Conservation (phyloP, 2,113 vertebrate genomes). For the Cathartes aura region DNA sequence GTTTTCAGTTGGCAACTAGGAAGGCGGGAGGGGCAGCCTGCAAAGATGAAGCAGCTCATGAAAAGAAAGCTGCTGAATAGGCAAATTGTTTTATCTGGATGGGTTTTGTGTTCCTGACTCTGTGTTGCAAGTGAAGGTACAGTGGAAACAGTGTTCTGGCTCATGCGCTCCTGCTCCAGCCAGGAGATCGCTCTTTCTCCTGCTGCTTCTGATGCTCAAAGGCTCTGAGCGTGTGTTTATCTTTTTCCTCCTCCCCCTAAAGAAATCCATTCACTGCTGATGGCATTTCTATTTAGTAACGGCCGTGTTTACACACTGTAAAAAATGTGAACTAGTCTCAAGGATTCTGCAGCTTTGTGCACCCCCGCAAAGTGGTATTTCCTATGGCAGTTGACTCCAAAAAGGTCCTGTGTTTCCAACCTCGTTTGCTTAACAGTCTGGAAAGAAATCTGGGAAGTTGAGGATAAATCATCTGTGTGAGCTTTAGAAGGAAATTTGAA, state of each 20-base stretch:
- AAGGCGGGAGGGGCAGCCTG: neutral
- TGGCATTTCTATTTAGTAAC: neutral
- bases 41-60: constrained; percentile 48
- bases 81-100: constrained; percentile 55
- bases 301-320: neutral
- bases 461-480: neutral
- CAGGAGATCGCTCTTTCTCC: neutral
- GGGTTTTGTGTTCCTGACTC: constrained; percentile 42
- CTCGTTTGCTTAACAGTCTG: neutral
- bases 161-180: neutral
- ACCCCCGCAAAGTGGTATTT: neutral
- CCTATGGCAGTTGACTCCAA: constrained; percentile 26
- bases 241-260: neutral
- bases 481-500: constrained; percentile 42
- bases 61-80: constrained; percentile 66
- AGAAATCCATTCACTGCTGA: neutral
- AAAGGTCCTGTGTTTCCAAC: constrained; percentile 54
- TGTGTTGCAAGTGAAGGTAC: constrained; percentile 18
- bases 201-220: neutral
- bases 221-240: neutral
- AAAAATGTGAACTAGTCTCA: neutral
- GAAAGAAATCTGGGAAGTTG: constrained; percentile 36
- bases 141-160: constrained; percentile 3
- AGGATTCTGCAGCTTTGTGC: neutral
- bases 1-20: constrained; percentile 20